These are phyloP conservation scores for Seira musarum DNA, from an alignment of 2,888 invertebrate genomes.

Conservation along the genomic window DNA sequence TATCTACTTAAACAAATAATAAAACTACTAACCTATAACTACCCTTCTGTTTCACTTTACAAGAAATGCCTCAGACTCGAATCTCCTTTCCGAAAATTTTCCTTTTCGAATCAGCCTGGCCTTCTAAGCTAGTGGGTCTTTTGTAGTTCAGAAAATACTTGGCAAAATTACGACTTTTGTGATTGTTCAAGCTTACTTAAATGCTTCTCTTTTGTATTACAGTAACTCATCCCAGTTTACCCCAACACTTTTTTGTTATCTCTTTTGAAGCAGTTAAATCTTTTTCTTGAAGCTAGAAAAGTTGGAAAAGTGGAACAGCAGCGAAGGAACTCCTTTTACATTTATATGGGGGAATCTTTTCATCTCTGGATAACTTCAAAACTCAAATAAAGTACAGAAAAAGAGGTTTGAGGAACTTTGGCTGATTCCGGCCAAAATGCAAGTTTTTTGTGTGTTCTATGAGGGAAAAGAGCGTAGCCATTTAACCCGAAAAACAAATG, in stretches of 20 bases:
- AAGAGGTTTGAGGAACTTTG: slow-evolving; percentile 2
- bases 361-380: slow-evolving; percentile 14
- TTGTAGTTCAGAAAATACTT: no score
- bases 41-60: no score
- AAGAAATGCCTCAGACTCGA: no score
- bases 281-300: slow-evolving; percentile 4
- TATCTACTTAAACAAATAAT: slow-evolving; percentile 14
- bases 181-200: slow-evolving; percentile 2
- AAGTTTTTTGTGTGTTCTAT: slow-evolving; percentile 6
- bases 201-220: not conserved
- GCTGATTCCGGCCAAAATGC: not conserved
- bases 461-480: not conserved
- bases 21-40: not conserved
- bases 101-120: no score
- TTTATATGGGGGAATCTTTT: not conserved
- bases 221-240: not conserved
- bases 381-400: slow-evolving; percentile 7
- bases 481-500: slow-evolving; percentile 38
- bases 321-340: not conserved
- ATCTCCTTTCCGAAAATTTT: no score
- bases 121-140: not conserved
- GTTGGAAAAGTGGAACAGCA: slow-evolving; percentile 6
- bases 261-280: not conserved
- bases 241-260: not conserved
- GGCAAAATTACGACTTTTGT: slow-evolving; percentile 1